Evolutionary conservation across 2,797 vertebrate species (phyloP), one percentile per base, ranked within the genome.

Genomic region (Urocyon cinereoargenteus): DNA sequence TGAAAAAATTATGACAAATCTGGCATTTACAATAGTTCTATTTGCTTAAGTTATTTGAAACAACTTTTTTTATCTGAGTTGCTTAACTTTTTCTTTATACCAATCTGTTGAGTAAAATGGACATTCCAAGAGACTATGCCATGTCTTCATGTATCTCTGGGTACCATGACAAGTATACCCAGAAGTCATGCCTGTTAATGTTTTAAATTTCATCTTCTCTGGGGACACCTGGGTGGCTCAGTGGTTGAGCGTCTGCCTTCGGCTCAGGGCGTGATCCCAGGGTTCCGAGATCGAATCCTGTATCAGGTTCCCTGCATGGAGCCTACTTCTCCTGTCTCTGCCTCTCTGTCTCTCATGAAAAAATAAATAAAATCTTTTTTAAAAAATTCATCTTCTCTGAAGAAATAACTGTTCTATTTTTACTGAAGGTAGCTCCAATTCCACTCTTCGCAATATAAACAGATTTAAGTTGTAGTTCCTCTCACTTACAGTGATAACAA

Each of bases 351-450:
- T 45, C 40, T 45, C 40, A 45, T 45, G 40, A 45, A 45, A 45
- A 45, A 45, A 45, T 45, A 40, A 40, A 40, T 40, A 45, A 45
- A 45, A 45, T 45, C 40, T 45, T 45, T 45, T 45, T 45, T 0
- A 45, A 45, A 4, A 86, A 90, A 83, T 96, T 45, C 36, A 86
- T 40, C 64, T 49, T 18, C 66, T 92, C 8, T 77, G 49, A 88
- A 91, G 55, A 88, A 91, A 95, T 72, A 83, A 90, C 24, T 64
- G 10, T n/a, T 86, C 6, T 70, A 1, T 81, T 83, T 96, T 95
- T 86, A 92, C 2, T 75, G 45, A 18, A 75, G 40, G 12, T 68
- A 11, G n/a, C 49, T 77, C 89, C 34, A 88, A 66, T 72, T 73
- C 24, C 36, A 96, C n/a, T 83, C 57, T 59, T 59, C 66, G 5